Percentiles rank a stretch among this genome's conserved stretches.
Evolutionary conservation across 2,888 invertebrate genomes (phyloP).

Genomic region (Hirtodrosophila histrioides): DNA sequence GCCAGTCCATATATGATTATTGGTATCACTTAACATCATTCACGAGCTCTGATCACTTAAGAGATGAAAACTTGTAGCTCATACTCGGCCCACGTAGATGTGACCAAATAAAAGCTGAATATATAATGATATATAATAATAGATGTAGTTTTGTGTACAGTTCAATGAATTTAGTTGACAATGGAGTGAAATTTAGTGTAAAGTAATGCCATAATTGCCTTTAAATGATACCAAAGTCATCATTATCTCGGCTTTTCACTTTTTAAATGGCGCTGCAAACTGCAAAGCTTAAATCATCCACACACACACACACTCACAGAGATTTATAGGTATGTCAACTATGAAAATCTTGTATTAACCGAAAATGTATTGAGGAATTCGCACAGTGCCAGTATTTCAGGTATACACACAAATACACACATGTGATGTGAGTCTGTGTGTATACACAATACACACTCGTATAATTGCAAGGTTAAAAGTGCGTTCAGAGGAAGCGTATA

Average conservation of each 20-base stretch:
- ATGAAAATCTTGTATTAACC: slow-evolving; percentile 27
- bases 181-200: slow-evolving; percentile 26
- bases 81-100: slow-evolving; percentile 7
- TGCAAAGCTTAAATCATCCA: slow-evolving; percentile 24
- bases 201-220: slow-evolving; percentile 38
- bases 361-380: slow-evolving; percentile 37
- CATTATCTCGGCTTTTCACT: slow-evolving; percentile 47
- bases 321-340: slow-evolving; percentile 12
- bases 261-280: slow-evolving; percentile 32
- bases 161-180: slow-evolving; percentile 30
- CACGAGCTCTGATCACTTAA: neutral
- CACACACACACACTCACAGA: slow-evolving; percentile 5
- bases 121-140: no score
- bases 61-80: neutral
- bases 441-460: neutral
- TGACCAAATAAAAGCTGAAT: neutral
- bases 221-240: slow-evolving; percentile 39
- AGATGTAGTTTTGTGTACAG: slow-evolving; percentile 2
- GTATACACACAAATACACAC: slow-evolving; percentile 18
- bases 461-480: slow-evolving; percentile 38
- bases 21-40: neutral
- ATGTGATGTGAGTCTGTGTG: neutral
- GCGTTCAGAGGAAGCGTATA: slow-evolving; percentile 18
- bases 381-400: slow-evolving; percentile 24
- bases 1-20: no score